These are phyloP conservation scores for Neodiprion pinetum DNA, from an alignment of 1,140 invertebrate species.

Conservation along the genomic window DNA sequence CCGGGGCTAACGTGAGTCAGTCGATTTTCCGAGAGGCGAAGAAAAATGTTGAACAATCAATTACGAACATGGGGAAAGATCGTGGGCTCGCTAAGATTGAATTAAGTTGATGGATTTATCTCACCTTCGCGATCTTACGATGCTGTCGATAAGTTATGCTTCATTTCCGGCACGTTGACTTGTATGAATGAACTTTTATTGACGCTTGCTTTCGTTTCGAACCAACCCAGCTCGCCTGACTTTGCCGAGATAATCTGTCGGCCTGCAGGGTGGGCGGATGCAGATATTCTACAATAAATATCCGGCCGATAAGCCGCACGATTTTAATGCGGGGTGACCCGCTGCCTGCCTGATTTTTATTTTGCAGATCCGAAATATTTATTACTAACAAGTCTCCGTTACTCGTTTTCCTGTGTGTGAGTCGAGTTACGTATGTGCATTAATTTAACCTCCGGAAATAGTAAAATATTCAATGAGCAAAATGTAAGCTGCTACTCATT, in stretches of 20 bases:
- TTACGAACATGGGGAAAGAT: neutral
- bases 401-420: constrained; percentile 32
- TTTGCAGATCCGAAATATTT: constrained; percentile 42
- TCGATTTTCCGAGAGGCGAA: neutral
- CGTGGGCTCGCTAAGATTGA: neutral
- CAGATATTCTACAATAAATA: constrained; percentile 52
- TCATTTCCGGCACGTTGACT: neutral
- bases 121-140: neutral
- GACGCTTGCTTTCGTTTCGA: neutral
- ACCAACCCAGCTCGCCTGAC: constrained; percentile 20
- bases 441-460: constrained; percentile 37
- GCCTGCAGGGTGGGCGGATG: constrained; percentile 23
- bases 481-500: too few species aligned
- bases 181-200: neutral
- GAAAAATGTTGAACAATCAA: neutral
- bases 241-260: constrained; percentile 16
- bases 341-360: constrained; percentile 39
- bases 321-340: constrained; percentile 26
- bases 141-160: constrained; percentile 2
- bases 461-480: neutral
- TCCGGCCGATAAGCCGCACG: constrained; percentile 50
- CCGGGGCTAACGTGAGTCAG: too few species aligned
- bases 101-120: neutral
- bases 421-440: constrained; percentile 7
- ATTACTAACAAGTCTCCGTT: constrained; percentile 50